These are phyloP conservation scores for Coilia nasus DNA, from an alignment of 2,797 vertebrate genomes.

Conservation along the genomic window DNA sequence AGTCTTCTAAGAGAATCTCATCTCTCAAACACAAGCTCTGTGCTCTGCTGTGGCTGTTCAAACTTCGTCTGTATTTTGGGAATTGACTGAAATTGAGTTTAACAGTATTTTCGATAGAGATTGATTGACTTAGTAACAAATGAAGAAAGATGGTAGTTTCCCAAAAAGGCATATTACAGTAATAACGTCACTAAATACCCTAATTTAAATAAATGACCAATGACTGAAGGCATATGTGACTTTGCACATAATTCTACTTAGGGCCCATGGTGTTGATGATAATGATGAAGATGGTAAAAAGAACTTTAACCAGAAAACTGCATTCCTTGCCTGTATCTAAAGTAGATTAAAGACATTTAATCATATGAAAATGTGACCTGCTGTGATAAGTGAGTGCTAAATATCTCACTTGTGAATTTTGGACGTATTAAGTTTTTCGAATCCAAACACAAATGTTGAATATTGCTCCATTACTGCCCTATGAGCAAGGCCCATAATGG, in stretches of 20 bases:
- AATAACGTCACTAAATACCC: too few relatives aligned
- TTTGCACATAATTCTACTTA: too few relatives aligned
- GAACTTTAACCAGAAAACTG: not conserved
- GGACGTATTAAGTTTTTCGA: not conserved
- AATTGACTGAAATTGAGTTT: not conserved
- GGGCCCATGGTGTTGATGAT: too few relatives aligned
- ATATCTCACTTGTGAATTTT: not conserved
- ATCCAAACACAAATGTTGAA: not conserved
- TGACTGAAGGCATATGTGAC: too few relatives aligned
- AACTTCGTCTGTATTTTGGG: not conserved
- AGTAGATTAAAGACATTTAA: not conserved
- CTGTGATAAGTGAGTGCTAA: not conserved
- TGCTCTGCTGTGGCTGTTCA: not conserved
- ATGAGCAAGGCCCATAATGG: not conserved
- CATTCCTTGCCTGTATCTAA: not conserved
- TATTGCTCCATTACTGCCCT: not conserved
- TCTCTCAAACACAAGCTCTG: not conserved
- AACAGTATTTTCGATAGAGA: not conserved
- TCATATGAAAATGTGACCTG: not conserved
- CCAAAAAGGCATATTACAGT: not conserved
- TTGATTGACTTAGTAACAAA: not conserved
- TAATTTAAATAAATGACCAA: too few relatives aligned
- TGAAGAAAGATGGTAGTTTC: not conserved
- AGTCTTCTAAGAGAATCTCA: not conserved
- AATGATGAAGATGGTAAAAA: not conserved